Evolutionary conservation across 2,888 invertebrate species (phyloP).

Genomic region (Syrista parreyssii): DNA sequence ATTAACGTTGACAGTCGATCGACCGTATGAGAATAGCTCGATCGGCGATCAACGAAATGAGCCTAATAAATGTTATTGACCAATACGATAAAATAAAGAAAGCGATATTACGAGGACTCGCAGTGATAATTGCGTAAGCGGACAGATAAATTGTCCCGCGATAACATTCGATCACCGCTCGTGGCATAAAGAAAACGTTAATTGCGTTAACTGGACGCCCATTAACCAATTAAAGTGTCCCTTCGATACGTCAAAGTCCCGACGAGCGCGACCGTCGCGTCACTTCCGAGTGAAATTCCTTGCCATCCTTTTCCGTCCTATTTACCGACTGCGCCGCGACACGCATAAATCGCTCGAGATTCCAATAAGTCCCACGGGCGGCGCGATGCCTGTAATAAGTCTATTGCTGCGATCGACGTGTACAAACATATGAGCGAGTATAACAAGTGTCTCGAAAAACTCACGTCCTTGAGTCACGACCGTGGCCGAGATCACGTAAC

Average conservation of each 20-base stretch:
- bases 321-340: background rate
- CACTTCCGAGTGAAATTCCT: background rate
- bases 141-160: background rate
- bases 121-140: background rate
- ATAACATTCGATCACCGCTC: background rate
- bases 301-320: background rate
- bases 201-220: background rate
- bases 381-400: background rate
- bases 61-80: background rate
- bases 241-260: background rate
- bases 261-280: background rate
- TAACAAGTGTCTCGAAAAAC: background rate
- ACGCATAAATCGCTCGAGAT: background rate
- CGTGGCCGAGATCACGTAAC: slow-evolving; percentile 11
- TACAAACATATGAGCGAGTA: background rate
- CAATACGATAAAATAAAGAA: background rate
- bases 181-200: background rate
- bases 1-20: background rate
- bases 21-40: background rate
- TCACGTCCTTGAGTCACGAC: background rate
- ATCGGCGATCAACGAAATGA: background rate
- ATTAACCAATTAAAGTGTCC: background rate
- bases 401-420: background rate
- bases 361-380: background rate
- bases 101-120: background rate